Conservation (phyloP, 2,113 vertebrate species). For the Rhinoptilus africanus region DNA sequence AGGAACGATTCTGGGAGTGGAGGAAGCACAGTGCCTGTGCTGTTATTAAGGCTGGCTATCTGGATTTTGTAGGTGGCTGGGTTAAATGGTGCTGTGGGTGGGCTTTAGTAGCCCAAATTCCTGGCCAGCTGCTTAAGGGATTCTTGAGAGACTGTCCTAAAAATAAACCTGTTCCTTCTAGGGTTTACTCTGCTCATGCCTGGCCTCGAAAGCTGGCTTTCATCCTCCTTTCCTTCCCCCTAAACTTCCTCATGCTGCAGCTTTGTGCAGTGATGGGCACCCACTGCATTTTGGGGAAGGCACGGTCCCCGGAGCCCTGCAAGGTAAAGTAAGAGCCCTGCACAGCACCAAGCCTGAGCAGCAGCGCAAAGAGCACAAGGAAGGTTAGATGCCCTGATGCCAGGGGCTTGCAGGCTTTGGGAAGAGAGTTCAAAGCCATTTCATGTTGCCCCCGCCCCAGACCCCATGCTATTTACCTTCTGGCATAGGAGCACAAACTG, state of each 20-base stretch:
- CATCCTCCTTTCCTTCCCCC: not conserved
- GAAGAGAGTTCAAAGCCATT: not conserved
- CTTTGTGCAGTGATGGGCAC: not conserved
- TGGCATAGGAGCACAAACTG: not conserved
- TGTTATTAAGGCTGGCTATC: not conserved
- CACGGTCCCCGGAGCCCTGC: accelerated
- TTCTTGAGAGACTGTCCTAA: not conserved
- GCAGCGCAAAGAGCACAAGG: not conserved
- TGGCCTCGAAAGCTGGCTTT: not conserved
- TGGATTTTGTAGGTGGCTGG: not conserved
- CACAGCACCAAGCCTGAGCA: accelerated
- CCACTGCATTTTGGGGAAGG: not conserved
- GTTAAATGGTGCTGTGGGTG: not conserved
- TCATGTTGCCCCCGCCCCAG: accelerated
- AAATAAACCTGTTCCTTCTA: conserved; percentile 12
- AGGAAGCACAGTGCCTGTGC: not conserved
- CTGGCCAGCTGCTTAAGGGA: not conserved
- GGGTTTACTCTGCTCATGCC: not conserved
- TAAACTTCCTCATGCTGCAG: not conserved
- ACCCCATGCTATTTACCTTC: accelerated
- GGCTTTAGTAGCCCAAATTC: not conserved
- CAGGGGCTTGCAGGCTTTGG: not conserved
- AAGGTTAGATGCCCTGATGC: too few relatives aligned
- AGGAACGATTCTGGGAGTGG: accelerated
- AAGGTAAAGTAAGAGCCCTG: not conserved